Evolutionary conservation across 2,888 invertebrate genomes (phyloP).

Genomic region (Spisula subtruncata): DNA sequence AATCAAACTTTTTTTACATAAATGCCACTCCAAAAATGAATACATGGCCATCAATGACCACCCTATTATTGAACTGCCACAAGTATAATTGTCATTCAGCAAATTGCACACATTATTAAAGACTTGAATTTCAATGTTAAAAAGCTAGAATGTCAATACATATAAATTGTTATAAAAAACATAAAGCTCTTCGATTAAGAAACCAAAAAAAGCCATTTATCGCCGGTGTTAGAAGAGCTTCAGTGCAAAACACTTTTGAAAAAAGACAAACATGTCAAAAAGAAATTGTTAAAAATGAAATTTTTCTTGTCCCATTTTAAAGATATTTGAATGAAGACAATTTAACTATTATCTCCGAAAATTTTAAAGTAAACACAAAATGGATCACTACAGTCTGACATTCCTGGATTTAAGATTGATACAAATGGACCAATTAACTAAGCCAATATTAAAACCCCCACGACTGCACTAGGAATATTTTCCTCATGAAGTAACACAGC

Average conservation of each 20-base stretch:
- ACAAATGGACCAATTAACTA: slow-evolving; percentile 26
- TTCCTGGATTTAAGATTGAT: slow-evolving; percentile 10
- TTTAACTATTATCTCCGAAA: background rate
- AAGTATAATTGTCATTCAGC: slow-evolving; percentile 30
- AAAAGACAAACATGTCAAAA: background rate
- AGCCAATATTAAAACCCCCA: slow-evolving; percentile 24
- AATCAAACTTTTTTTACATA: background rate
- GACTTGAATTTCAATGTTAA: slow-evolving; percentile 11
- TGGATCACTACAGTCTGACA: background rate
- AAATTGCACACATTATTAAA: slow-evolving; percentile 39
- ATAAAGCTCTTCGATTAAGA: background rate
- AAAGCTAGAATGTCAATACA: slow-evolving; percentile 14
- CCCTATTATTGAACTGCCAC: slow-evolving; percentile 8
- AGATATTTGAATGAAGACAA: background rate
- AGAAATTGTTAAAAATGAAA: background rate
- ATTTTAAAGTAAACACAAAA: background rate
- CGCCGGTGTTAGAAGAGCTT: background rate
- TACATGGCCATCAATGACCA: background rate
- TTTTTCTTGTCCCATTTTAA: background rate
- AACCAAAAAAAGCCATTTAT: slow-evolving; percentile 15
- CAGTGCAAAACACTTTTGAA: slow-evolving; percentile 1
- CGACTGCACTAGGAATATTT: background rate
- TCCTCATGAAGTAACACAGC: slow-evolving; percentile 18
- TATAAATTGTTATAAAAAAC: background rate
- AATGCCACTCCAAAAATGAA: background rate